Conservation (phyloP, 2,888 invertebrate species). For the Tetramorium bicarinatum region DNA sequence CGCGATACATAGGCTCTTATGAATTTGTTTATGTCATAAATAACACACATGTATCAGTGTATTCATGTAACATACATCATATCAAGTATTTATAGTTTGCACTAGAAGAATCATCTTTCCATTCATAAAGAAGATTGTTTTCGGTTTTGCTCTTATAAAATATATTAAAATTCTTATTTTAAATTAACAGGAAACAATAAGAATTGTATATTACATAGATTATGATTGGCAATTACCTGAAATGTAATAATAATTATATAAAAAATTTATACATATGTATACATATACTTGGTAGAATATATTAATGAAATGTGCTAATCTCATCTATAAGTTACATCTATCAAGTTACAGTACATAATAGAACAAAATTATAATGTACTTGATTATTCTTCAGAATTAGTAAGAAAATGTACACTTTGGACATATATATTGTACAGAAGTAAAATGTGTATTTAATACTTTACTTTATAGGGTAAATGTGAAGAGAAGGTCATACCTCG, state of each 20-base stretch:
- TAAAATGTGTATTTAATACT: too few species aligned
- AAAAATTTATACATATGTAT: background rate
- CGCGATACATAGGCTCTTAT: background rate
- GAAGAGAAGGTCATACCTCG: too few species aligned
- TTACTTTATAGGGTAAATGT: too few species aligned
- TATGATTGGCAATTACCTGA: conserved; percentile 13
- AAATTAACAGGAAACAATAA: background rate
- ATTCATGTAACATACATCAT: background rate
- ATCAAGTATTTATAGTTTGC: background rate
- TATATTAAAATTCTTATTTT: background rate
- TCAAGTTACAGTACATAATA: background rate
- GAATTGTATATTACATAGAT: background rate
- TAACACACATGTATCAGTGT: background rate
- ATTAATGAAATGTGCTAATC: background rate
- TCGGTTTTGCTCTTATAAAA: background rate
- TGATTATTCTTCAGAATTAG: background rate
- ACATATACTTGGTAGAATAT: background rate
- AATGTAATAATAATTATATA: background rate
- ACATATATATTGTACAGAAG: too few species aligned
- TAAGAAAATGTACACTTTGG: background rate
- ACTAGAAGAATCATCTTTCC: background rate
- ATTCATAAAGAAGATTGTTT: background rate
- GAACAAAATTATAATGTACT: background rate
- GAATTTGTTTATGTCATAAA: conserved; percentile 15
- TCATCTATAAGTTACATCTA: background rate